Base-by-base conservation (phyloP, 2,113 vertebrate species). In the Vimba vimba region DNA sequence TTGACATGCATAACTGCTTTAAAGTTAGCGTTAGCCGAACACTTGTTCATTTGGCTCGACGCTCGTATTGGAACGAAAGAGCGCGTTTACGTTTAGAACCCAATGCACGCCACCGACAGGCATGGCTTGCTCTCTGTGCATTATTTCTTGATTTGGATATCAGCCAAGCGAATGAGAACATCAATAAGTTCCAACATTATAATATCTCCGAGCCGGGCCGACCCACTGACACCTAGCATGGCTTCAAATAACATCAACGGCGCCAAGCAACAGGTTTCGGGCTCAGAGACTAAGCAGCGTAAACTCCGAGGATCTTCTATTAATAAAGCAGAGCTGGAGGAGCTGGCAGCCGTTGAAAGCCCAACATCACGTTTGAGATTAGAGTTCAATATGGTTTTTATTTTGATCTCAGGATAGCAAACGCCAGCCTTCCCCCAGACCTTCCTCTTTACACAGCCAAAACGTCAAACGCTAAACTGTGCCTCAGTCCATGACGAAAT, bases 341-440 rank as follows among this genome's bases (percentile, higher is more conserved):
- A 75, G 78, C 83, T 89, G 88, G 88, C 83, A 85, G 57, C 33
- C 17, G 83, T 83, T 89, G 33, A 89, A 87, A 87, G 86, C 27
- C 57, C 64, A 81, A 82, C 74, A 62, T 79, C 13, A 81, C 81
- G 74, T 76, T 86, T 45, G 11, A 69, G 39, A 81, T 80, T 47
- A 60, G 36, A 36, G 12, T 69, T 82, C 80, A 69, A 82, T 82
- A 23, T 82, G 0, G 17, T 82, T 83, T 69, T 78, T 60, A 33
- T 86, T 81, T 83, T 82, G 59, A 82, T 76, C 88, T 87, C 45
- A 6, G 23, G 17, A 69, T 57, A 55, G 74, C 76, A 39, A 73
- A 75, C 66, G 50, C 47, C 62, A 79, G 85, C 82, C 79, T 66
- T 86, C 81, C 74, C 60, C 52, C 50, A 59, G 84, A 60, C 79